A percentile compares a stretch with the other conserved stretches of the same genome.
phyloP scores from a whole-genome alignment of 2,888 invertebrate genomes.

The Xiphydria camelus region DNA sequence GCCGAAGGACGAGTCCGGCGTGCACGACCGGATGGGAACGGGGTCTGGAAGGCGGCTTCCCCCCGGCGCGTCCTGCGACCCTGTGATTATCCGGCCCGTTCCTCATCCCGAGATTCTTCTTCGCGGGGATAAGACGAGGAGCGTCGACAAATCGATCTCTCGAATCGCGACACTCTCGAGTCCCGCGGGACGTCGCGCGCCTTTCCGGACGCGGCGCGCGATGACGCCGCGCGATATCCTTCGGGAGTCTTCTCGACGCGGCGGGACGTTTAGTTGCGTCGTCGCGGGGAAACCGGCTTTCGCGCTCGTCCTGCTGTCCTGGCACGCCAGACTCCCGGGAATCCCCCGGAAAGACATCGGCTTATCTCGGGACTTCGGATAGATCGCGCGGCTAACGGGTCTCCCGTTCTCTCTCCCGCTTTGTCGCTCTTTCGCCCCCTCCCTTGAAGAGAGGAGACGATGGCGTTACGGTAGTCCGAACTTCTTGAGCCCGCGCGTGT shows the following conservation, averaged over 20 bases:
- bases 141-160: no score
- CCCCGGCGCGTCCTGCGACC: conserved; percentile 34
- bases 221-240: no score
- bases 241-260: background rate
- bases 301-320: conserved; percentile 35
- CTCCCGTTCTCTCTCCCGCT: no score
- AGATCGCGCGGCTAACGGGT: no score
- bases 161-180: no score
- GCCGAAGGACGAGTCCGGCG: no score
- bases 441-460: background rate
- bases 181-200: background rate
- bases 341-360: conserved; percentile 24
- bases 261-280: background rate
- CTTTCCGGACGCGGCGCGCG: no score
- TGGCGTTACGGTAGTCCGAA: no score
- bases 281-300: conserved; percentile 35
- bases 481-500: background rate
- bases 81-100: conserved; percentile 40
- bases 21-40: no score
- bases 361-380: conserved; percentile 2
- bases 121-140: conserved; percentile 19
- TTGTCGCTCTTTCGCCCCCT: no score
- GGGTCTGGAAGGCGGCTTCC: conserved; percentile 9
- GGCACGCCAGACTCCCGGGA: conserved; percentile 32
- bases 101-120: conserved; percentile 43